These are phyloP conservation scores for Lepilemur ruficaudatus DNA, from an alignment of 2,797 vertebrate genomes.

Conservation along the genomic window DNA sequence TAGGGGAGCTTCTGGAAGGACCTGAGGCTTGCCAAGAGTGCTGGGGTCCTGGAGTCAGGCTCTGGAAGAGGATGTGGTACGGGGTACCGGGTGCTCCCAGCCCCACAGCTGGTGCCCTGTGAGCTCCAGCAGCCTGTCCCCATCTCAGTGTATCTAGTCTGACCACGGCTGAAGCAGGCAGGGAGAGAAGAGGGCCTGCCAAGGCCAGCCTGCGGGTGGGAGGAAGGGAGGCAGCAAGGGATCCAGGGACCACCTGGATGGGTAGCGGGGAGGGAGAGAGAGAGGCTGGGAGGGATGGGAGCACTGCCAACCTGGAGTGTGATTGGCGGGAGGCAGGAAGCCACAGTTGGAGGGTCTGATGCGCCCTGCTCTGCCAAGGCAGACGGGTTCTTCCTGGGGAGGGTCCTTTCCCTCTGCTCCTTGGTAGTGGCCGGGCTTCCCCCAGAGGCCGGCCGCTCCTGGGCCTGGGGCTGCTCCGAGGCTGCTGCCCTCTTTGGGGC, in stretches of 20 bases:
- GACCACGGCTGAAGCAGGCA: neutral
- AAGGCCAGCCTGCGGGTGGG: neutral
- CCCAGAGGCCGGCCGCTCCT: neutral
- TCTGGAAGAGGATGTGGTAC: neutral
- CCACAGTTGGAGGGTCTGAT: rapidly evolving
- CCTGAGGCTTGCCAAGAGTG: neutral
- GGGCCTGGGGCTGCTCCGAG: neutral
- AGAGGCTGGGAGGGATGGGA: neutral
- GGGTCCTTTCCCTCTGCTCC: neutral
- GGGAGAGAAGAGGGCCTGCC: neutral
- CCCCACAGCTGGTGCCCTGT: neutral
- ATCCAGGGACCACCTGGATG: no score
- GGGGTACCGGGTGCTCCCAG: neutral
- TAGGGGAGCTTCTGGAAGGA: neutral
- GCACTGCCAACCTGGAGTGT: slow-evolving; percentile 66
- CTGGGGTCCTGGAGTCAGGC: neutral
- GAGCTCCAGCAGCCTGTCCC: neutral
- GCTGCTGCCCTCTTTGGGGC: neutral
- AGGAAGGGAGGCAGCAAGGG: neutral
- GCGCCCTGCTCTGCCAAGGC: neutral
- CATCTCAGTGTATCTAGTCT: neutral
- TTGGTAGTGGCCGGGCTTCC: neutral
- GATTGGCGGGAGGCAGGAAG: slow-evolving; percentile 46
- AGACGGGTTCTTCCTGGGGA: neutral
- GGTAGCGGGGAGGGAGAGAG: neutral